phyloP scores from a whole-genome alignment of 2,113 vertebrate species.

The Microcebus jonahi region DNA sequence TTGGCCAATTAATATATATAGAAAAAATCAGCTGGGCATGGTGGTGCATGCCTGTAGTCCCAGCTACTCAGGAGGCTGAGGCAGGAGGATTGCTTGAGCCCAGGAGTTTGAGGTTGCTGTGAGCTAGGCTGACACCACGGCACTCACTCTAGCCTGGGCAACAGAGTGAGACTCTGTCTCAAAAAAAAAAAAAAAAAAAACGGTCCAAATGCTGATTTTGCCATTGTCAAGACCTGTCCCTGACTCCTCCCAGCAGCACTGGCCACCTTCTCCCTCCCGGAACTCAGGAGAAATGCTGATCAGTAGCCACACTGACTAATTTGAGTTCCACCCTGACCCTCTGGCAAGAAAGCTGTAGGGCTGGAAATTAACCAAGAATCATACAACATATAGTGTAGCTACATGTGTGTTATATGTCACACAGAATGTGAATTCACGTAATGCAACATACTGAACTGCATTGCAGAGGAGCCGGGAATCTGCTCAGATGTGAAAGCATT shows the following conservation, averaged over 20 bases:
- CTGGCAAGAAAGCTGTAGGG: neutral
- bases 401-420: neutral
- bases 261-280: neutral
- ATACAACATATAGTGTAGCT: neutral
- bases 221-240: rapidly evolving
- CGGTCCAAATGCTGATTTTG: rapidly evolving
- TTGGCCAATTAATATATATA: too few relatives aligned
- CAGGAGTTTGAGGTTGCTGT: too few relatives aligned
- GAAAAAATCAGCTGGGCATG: too few relatives aligned
- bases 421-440: neutral
- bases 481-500: neutral
- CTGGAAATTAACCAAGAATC: neutral
- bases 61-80: too few relatives aligned
- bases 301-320: neutral
- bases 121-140: too few relatives aligned
- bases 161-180: too few relatives aligned
- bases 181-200: too few relatives aligned
- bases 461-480: neutral
- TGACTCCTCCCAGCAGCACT: rapidly evolving
- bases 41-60: too few relatives aligned
- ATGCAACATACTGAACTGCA: neutral
- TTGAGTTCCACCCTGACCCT: neutral
- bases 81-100: too few relatives aligned
- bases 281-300: neutral
- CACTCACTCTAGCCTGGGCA: too few relatives aligned